Base-by-base conservation (phyloP, 2,888 invertebrate species). In the Hemistola chrysoprasaria region DNA sequence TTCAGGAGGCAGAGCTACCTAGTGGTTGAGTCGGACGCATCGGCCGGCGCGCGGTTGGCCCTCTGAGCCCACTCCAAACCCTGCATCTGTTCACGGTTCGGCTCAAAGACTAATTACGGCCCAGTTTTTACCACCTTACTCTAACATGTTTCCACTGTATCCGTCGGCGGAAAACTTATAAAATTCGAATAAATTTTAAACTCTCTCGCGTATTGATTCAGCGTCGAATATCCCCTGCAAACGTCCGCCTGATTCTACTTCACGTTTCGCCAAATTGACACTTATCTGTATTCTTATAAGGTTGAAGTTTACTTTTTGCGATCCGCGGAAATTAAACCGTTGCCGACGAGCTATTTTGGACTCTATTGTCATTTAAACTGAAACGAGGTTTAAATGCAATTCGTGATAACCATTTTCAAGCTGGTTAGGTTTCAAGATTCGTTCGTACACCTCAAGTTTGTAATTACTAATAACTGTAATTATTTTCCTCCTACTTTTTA, bases 21-120 rank as follows among this genome's bases (percentile, higher is more conserved):
- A 25, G 26, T 29, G 11, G 16, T 16, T 11, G 48, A 63, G 61
- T 58, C 53, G 64, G 59, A 62, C 62, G 65, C 62, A 64, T 56
- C 56, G 65, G 64, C 61, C 64, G 60, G 63, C n/a, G n/a, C n/a
- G n/a, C n/a, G n/a, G n/a, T n/a, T n/a, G n/a, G n/a, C 51, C 39
- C 46, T 48, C 45, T 31, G 38, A 21, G 50, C 34, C 47, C 22
- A 37, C 36, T 47, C 41, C 11, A 31, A 38, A 34, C 40, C 45
- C 40, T 42, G 47, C 54, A 52, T 50, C 71, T 71, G 75, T 78
- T 78, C 75, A 77, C 77, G 71, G 78, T 75, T 75, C 69, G 65
- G 52, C 65, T 78, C 71, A 75, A 74, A 76, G 70, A 81, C 82
- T 85, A 83, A 85, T 85, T 85, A 84, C 78, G 62, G 56, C 70